Evolutionary conservation across 2,797 vertebrate species (phyloP).

Genomic region (Esox lucius): DNA sequence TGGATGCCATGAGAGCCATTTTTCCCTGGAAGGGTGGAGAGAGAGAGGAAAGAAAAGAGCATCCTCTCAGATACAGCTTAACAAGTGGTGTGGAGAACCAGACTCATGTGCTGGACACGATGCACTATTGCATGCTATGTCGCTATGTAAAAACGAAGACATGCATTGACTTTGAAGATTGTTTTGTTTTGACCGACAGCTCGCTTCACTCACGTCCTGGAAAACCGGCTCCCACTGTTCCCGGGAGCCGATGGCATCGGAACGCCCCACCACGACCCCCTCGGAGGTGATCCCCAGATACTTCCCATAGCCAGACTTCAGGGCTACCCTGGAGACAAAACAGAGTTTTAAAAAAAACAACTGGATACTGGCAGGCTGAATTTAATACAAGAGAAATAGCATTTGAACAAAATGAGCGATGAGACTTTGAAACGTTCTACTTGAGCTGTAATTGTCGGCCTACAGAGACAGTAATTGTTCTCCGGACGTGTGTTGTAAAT

Average conservation of each 20-base stretch:
- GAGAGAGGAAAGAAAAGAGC: slow-evolving; percentile 4
- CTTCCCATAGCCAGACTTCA: slow-evolving; percentile 98
- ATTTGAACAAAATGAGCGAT: not conserved
- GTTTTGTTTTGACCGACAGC: not conserved
- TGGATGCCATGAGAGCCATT: slow-evolving; percentile 91
- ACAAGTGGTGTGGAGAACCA: not conserved
- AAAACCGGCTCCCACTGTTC: slow-evolving; percentile 98
- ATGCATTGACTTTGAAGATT: not conserved
- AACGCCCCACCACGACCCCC: slow-evolving; percentile 90
- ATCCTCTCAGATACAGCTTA: not conserved
- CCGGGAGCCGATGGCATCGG: slow-evolving; percentile 95
- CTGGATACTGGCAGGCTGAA: not conserved
- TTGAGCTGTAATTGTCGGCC: not conserved
- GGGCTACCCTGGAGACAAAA: slow-evolving; percentile 79
- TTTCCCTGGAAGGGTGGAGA: slow-evolving; percentile 78
- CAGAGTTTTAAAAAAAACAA: slow-evolving; percentile 3
- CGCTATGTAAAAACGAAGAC: not conserved
- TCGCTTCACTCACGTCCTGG: slow-evolving; percentile 81
- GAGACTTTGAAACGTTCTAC: not conserved
- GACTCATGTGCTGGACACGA: not conserved
- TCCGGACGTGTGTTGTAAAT: not conserved
- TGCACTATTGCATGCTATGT: not conserved
- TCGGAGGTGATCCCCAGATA: slow-evolving; percentile 95
- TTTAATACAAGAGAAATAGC: not conserved
- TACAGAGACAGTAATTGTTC: not conserved